A percentile compares a stretch with the other conserved stretches of the same genome.
Evolutionary conservation across 2,888 invertebrate species (phyloP).

Genomic region (Chrysolina americana): DNA sequence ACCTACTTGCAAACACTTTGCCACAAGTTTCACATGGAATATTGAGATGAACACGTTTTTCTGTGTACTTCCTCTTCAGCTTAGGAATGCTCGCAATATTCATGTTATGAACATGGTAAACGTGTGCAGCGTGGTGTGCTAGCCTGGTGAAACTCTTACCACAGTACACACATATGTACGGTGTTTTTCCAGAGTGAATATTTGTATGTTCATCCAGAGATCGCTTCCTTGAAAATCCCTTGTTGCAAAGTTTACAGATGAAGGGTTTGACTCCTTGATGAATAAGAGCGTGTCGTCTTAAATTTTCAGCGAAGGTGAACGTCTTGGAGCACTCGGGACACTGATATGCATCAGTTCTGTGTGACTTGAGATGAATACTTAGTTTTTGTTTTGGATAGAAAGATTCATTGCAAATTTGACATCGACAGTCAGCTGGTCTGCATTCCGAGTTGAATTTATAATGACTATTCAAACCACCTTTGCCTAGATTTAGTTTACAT

Average conservation of each 20-base stretch:
- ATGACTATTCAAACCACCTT: conserved; percentile 35
- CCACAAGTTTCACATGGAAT: conserved; percentile 51
- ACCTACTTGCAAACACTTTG: conserved; percentile 54
- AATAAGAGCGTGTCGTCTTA: conserved; percentile 27
- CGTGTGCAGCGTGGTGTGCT: conserved; percentile 50
- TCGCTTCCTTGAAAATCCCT: conserved; percentile 47
- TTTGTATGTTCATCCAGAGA: conserved; percentile 51
- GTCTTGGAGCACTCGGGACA: conserved; percentile 28
- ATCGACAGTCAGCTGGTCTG: conserved; percentile 44
- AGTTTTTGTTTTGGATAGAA: conserved; percentile 34
- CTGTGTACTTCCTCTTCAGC: conserved; percentile 52
- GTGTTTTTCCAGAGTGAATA: conserved; percentile 50
- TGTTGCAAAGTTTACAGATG: conserved; percentile 51
- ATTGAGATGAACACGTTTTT: conserved; percentile 52
- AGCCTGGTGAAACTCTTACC: conserved; percentile 51
- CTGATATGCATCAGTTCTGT: conserved; percentile 24
- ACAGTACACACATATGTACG: conserved; percentile 52
- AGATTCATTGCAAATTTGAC: conserved; percentile 31
- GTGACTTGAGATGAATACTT: conserved; percentile 33
- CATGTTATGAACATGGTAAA: conserved; percentile 40
- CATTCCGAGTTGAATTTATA: conserved; percentile 44
- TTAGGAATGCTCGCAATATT: conserved; percentile 35
- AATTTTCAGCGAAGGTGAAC: conserved; percentile 31
- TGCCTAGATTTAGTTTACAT: conserved; percentile 16
- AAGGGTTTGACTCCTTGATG: conserved; percentile 40